Base-by-base conservation (phyloP, 2,888 invertebrate genomes). In the Cheilosia grossa region DNA sequence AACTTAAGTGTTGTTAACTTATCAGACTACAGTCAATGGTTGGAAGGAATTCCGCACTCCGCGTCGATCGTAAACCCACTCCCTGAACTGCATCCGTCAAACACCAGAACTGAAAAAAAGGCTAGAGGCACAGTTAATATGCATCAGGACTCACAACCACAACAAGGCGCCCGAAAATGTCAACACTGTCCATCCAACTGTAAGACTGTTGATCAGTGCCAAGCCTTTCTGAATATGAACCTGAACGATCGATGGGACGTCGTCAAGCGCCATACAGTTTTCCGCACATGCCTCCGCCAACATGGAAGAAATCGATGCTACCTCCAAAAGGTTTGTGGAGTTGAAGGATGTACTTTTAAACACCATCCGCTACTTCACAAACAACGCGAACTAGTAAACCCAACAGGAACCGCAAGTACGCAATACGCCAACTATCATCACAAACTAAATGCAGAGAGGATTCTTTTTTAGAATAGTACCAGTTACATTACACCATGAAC, bases 301-400 rank as follows among this genome's bases (percentile, higher is more conserved):
- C 78, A 86, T 47, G 64, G 73, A 33, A 47, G 63, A 17, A 66
- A 64, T 24, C 66, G 73, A 0, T 86, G 86, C 10, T 59, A 58
- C 49, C 44, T 33, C 33, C 54, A 21, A 6, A 27, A 40, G 17
- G 54, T 56, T 30, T 82, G 78, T 58, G 78, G 64, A 9, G 56
- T 77, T 3, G 61, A 74, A 33, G 53, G 73, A 10, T 82, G 82
- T 21, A 78, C 30, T 4, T 74, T 42, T 53, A 66, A 78, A 44
- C 79, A 86, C 42, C 74, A 87, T 24, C 47, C 54, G 3, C 33
- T 87, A 9, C 44, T 87, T n/a, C 80, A 87, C 56, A 78, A 82
- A 15, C 15, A 15, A 42, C 10, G 33, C 0, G 33, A 33, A 10
- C 33, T 10, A 2, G 2, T 21, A 21, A 21, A 21, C 21, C n/a